Conservation (phyloP, 2,888 invertebrate species). For the Venusia cambrica region DNA sequence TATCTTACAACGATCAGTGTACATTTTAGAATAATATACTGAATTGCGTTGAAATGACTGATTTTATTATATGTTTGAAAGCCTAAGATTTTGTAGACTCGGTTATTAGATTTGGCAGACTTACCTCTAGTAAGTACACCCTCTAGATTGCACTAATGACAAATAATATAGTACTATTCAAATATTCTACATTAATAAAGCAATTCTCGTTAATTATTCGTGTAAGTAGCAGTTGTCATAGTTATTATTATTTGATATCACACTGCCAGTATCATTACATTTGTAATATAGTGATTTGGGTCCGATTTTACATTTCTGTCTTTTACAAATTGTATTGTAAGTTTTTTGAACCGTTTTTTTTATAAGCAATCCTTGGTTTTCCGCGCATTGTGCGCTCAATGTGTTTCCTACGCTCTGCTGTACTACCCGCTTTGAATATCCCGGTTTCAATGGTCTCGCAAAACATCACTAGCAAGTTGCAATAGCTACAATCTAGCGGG, state of each 20-base stretch:
- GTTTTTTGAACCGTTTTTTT: conserved; percentile 72
- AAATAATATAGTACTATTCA: conserved; percentile 54
- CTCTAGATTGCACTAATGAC: conserved; percentile 75
- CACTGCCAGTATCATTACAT: conserved; percentile 76
- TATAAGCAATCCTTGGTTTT: conserved; percentile 46
- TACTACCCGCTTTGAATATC: conserved; percentile 1
- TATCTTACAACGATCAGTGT: conserved; percentile 75
- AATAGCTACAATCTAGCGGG: too few relatives aligned
- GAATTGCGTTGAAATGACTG: conserved; percentile 80
- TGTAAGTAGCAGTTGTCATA: conserved; percentile 69
- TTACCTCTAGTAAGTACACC: conserved; percentile 69
- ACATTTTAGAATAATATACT: conserved; percentile 78
- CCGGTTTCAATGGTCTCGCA: too few relatives aligned
- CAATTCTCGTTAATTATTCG: conserved; percentile 77
- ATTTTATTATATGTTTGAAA: conserved; percentile 79
- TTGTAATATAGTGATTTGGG: conserved; percentile 72
- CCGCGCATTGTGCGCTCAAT: conserved; percentile 36
- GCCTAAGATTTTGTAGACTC: conserved; percentile 78
- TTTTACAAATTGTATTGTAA: conserved; percentile 74
- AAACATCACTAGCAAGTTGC: too few relatives aligned
- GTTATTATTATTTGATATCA: conserved; percentile 52
- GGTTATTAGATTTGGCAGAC: conserved; percentile 69
- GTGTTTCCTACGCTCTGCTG: conserved; percentile 49
- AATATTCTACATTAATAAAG: conserved; percentile 67
- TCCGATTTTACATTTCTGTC: conserved; percentile 78